Conservation (phyloP, 2,888 invertebrate species). For the Tipula vernalis region DNA sequence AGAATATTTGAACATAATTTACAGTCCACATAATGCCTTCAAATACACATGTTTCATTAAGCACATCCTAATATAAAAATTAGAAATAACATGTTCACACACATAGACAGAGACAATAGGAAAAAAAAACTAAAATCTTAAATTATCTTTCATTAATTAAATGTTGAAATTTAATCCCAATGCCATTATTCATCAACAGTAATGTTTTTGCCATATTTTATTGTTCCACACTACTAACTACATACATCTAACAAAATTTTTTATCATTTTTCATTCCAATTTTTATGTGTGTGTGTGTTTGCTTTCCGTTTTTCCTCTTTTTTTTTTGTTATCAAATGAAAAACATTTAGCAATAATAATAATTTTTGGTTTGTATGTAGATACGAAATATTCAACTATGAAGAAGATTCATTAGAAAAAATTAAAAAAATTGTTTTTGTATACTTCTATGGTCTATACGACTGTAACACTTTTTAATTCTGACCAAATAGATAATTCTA, state of each 20-base stretch:
- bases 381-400: neutral
- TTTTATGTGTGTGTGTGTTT: neutral
- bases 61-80: neutral
- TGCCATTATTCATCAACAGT: slow-evolving; percentile 4
- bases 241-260: neutral
- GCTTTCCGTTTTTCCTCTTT: neutral
- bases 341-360: neutral
- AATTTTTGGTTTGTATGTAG: neutral
- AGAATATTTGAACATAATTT: neutral
- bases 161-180: slow-evolving; percentile 4
- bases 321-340: neutral
- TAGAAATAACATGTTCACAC: neutral
- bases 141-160: neutral
- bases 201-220: slow-evolving; percentile 4
- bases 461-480: neutral
- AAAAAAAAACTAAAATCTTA: neutral
- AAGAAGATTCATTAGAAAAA: neutral
- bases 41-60: neutral
- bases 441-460: neutral
- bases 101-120: neutral
- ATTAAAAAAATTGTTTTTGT: neutral
- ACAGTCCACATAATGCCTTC: neutral
- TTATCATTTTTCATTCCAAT: neutral
- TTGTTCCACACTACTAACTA: neutral
- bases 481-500: neutral